Conservation (phyloP, 2,888 invertebrate genomes). For the Cephus runcator region DNA sequence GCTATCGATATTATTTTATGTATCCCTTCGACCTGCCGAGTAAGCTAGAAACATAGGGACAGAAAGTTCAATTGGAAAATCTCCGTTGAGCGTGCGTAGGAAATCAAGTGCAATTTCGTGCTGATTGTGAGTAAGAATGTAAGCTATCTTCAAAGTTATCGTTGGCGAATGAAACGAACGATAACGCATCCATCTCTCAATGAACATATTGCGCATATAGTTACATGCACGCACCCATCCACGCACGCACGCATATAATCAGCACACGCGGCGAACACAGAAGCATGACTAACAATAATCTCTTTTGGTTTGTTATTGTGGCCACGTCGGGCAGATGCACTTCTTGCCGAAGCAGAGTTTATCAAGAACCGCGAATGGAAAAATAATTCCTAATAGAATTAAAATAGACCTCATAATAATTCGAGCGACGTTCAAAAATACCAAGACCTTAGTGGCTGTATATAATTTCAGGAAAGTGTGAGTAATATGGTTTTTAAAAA, state of each 20-base stretch:
- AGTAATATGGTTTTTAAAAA: too few relatives aligned
- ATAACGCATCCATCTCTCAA: constrained; percentile 23
- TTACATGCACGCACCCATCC: too few relatives aligned
- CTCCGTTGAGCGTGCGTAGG: neutral
- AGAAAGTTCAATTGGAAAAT: too few relatives aligned
- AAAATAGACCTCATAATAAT: constrained; percentile 17
- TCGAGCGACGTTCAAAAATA: constrained; percentile 8
- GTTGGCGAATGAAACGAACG: constrained; percentile 24
- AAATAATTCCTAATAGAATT: constrained; percentile 35
- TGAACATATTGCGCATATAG: neutral
- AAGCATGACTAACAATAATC: constrained; percentile 9
- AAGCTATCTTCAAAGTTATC: constrained; percentile 4
- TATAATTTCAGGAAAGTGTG: too few relatives aligned
- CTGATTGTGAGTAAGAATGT: too few relatives aligned
- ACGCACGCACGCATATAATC: too few relatives aligned
- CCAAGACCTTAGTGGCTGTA: neutral
- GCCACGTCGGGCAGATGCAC: constrained; percentile 66
- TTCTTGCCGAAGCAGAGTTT: constrained; percentile 69
- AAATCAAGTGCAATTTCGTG: too few relatives aligned
- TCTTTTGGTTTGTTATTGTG: constrained; percentile 41
- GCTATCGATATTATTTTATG: too few relatives aligned
- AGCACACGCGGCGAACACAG: constrained; percentile 2
- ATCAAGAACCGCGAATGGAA: constrained; percentile 67
- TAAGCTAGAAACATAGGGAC: too few relatives aligned
- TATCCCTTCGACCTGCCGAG: too few relatives aligned